Base-by-base conservation (phyloP, 2,888 invertebrate genomes). In the Atethmia centrago region DNA sequence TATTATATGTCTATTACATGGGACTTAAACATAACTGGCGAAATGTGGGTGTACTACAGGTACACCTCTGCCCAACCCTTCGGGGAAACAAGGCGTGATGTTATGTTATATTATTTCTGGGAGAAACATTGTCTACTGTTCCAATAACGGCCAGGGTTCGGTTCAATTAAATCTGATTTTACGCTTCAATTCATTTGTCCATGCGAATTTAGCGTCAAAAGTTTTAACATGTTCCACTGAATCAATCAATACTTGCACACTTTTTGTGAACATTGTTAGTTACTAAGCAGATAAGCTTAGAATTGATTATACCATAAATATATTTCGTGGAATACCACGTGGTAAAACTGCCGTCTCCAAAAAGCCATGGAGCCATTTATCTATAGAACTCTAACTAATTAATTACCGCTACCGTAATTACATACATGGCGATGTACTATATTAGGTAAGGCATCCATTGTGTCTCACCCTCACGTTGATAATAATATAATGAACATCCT, bases 401-500 rank as follows among this genome's bases (percentile, higher is more conserved):
- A 71, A 31, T 16, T 40, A 40, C n/a, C 7, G 10, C n/a, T 51
- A n/a, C 8, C 8, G 9, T 14, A 14, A 4, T n/a, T 9, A 16
- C n/a, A 51, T 51, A 25, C 5, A 12, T 42, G 21, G 4, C 4
- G 16, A 63, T 8, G 12, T 8, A 4, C 8, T n/a, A 19, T 36
- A 73, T 73, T 49, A 74, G 31, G 40, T 58, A 53, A 74, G 65
- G 68, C 67, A 68, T 83, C 76, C 85, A 87, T 82, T 85, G 83
- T 80, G 64, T 73, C 71, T 72, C 80, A 79, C 55, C 53, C 74
- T 69, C 71, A 65, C 71, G 71, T 76, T 77, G n/a, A n/a, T n/a
- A n/a, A n/a, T n/a, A 64, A 59, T 66, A 69, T 87, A 85, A 87
- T 84, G 67, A 74, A 77, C 76, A 66, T 71, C 77, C 82, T 65